Evolutionary conservation across 2,797 vertebrate species (phyloP).

Genomic region (Coreius guichenoti): DNA sequence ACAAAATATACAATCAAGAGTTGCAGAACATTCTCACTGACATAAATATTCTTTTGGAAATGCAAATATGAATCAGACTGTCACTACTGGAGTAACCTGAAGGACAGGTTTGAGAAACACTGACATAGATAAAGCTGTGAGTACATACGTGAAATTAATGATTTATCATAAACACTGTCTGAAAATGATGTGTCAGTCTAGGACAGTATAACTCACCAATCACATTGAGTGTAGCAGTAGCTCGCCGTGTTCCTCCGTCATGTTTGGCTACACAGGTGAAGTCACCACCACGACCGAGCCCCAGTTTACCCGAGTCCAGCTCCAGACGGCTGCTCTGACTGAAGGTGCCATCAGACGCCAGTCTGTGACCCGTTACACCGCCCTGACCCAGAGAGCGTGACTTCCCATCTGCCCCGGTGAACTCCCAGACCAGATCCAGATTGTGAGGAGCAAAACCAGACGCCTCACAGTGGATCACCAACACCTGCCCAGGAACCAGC

Average conservation of each 20-base stretch:
- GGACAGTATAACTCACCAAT: conserved; percentile 75
- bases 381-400: conserved; percentile 62
- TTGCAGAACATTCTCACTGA: neutral
- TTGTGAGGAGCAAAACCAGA: conserved; percentile 81
- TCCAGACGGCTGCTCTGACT: conserved; percentile 76
- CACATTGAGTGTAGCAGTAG: conserved; percentile 72
- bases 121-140: no score
- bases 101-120: no score
- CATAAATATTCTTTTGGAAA: neutral
- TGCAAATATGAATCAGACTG: neutral
- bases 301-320: conserved; percentile 62
- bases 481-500: conserved; percentile 72
- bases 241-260: conserved; percentile 64
- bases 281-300: conserved; percentile 76
- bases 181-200: neutral
- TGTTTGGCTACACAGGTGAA: conserved; percentile 80
- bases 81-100: neutral
- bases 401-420: conserved; percentile 68
- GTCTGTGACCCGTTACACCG: conserved; percentile 77
- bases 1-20: neutral
- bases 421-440: conserved; percentile 81
- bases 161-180: neutral
- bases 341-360: conserved; percentile 81
- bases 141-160: neutral
- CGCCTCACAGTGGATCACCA: conserved; percentile 77